These are phyloP conservation scores for Dunckerocampus dactyliophorus DNA, from an alignment of 2,113 vertebrate species.

Conservation along the genomic window DNA sequence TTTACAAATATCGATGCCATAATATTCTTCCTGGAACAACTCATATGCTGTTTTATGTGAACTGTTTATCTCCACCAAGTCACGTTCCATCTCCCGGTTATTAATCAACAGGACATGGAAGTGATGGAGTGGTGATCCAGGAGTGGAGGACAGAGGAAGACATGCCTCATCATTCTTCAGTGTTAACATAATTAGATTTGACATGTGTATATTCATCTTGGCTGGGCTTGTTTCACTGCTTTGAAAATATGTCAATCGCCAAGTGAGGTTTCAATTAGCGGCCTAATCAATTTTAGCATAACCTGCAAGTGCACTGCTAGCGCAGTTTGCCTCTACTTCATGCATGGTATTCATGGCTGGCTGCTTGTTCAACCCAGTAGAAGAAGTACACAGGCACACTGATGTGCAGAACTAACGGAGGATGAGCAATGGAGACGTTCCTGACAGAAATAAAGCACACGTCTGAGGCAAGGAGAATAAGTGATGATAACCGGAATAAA, in stretches of 20 bases:
- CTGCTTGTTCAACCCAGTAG: too few relatives aligned
- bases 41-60: slow-evolving; percentile 13
- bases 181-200: slow-evolving; percentile 60
- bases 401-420: too few relatives aligned
- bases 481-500: too few relatives aligned
- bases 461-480: too few relatives aligned
- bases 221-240: slow-evolving; percentile 33
- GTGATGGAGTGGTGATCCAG: slow-evolving; percentile 36
- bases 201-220: slow-evolving; percentile 64
- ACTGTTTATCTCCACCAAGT: slow-evolving; percentile 21
- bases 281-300: slow-evolving; percentile 17
- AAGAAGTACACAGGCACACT: too few relatives aligned
- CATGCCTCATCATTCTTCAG: slow-evolving; percentile 52
- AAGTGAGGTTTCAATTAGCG: slow-evolving; percentile 49
- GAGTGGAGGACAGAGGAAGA: slow-evolving; percentile 41
- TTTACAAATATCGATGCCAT: not conserved
- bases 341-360: too few relatives aligned
- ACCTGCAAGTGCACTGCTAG: slow-evolving; percentile 4
- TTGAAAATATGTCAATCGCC: slow-evolving; percentile 49
- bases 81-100: slow-evolving; percentile 10
- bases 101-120: slow-evolving; percentile 31
- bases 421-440: too few relatives aligned
- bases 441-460: too few relatives aligned
- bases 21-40: not conserved
- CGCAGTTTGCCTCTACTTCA: not conserved